phyloP scores from a whole-genome alignment of 92 coral and sea anemone species.

The Zoanthus solanderi region DNA sequence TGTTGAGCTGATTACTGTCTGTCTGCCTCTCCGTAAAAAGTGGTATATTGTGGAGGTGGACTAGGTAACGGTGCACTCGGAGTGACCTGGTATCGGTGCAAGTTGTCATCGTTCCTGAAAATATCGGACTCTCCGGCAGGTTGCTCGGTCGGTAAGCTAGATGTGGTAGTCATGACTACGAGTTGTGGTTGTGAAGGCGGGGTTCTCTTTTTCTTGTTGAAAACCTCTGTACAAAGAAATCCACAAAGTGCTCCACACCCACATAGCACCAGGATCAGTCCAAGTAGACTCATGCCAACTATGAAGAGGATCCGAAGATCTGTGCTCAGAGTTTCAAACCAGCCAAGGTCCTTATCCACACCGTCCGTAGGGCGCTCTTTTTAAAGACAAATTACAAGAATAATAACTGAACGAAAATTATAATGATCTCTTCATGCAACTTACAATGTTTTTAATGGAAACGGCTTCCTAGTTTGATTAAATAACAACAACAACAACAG shows the following conservation, averaged over 20 bases:
- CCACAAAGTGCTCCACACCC: constrained; percentile 37
- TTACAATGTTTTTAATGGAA: no score
- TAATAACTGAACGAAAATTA: background rate
- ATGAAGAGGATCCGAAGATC: constrained; percentile 20
- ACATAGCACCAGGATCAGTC: constrained; percentile 2
- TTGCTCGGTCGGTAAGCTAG: background rate
- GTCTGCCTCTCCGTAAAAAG: background rate
- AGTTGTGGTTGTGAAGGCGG: constrained; percentile 5
- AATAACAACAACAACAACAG: no score
- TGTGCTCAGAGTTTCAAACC: constrained; percentile 20
- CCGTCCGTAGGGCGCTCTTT: background rate
- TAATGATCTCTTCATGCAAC: background rate
- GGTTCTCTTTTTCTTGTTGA: constrained; percentile 31
- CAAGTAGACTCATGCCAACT: background rate
- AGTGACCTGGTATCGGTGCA: constrained; percentile 2
- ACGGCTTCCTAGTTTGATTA: no score
- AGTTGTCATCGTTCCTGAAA: background rate
- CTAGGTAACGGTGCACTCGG: constrained; percentile 23
- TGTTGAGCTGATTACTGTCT: background rate
- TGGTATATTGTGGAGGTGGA: background rate
- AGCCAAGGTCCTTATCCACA: background rate
- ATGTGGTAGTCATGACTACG: background rate
- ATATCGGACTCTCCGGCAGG: background rate
- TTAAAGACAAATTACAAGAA: background rate
- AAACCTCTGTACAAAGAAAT: constrained; percentile 42